Percentiles rank a stretch among this genome's conserved stretches.
phyloP scores from a whole-genome alignment of 2,888 invertebrate species.

The Cyaniris semiargus region DNA sequence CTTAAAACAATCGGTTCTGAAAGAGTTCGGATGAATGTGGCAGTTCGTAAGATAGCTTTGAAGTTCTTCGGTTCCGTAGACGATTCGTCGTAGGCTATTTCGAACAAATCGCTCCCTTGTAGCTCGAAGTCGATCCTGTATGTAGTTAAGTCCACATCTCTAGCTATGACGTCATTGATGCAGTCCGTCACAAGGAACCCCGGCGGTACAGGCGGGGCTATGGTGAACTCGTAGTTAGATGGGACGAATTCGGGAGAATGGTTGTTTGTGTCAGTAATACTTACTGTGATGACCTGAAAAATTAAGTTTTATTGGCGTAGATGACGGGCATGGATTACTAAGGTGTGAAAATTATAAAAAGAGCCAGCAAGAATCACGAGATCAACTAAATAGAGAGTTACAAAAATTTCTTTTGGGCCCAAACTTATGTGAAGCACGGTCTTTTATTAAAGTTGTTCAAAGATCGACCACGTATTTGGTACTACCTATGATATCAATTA shows the following conservation, averaged over 20 bases:
- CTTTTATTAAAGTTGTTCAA: no score
- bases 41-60: constrained; percentile 58
- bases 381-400: no score
- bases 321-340: no score
- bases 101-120: constrained; percentile 61
- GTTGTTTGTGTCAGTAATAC: constrained; percentile 75
- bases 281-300: constrained; percentile 63
- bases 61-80: constrained; percentile 59
- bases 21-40: constrained; percentile 59
- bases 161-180: constrained; percentile 63
- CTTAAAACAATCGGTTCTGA: constrained; percentile 56
- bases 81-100: constrained; percentile 55
- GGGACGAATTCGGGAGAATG: constrained; percentile 65
- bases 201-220: constrained; percentile 74
- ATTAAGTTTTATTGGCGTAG: neutral
- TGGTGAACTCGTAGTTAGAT: constrained; percentile 55
- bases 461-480: no score
- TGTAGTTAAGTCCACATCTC: constrained; percentile 79
- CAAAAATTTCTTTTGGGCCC: no score
- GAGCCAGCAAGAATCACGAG: no score
- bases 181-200: constrained; percentile 65
- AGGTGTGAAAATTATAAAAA: no score
- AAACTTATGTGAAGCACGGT: no score
- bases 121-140: constrained; percentile 60
- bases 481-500: no score